These are phyloP conservation scores for Rhynchomys soricoides DNA, from an alignment of 2,113 vertebrate species.

Conservation along the genomic window DNA sequence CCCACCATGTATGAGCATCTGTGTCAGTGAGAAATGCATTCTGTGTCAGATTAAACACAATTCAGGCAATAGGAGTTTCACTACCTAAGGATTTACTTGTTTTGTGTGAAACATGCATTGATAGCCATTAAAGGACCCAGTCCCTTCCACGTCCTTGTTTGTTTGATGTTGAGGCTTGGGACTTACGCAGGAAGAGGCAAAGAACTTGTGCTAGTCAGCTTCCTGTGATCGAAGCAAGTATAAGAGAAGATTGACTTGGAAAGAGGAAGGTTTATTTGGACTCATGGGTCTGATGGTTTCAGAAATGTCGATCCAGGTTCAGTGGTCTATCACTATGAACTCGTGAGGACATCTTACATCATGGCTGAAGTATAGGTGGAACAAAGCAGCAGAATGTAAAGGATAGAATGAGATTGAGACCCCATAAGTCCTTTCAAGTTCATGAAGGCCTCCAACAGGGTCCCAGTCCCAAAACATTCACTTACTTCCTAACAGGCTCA, in stretches of 20 bases:
- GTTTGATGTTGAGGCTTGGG: neutral
- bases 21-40: too few relatives aligned
- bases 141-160: neutral
- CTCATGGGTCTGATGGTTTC: neutral
- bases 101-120: neutral
- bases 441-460: neutral
- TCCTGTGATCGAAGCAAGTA: neutral
- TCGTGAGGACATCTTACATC: neutral
- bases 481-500: neutral
- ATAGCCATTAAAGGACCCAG: neutral
- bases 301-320: neutral
- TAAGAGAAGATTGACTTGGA: neutral
- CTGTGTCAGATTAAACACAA: neutral
- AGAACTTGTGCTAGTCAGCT: neutral
- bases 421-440: too few relatives aligned
- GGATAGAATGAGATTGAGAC: neutral
- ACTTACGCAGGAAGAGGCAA: neutral
- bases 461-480: neutral
- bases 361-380: neutral
- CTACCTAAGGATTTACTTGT: neutral
- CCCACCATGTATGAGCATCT: too few relatives aligned
- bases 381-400: neutral
- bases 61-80: neutral
- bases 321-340: neutral
- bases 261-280: neutral